phyloP scores from a whole-genome alignment of 2,113 vertebrate genomes.

The Tragulus kanchil region DNA sequence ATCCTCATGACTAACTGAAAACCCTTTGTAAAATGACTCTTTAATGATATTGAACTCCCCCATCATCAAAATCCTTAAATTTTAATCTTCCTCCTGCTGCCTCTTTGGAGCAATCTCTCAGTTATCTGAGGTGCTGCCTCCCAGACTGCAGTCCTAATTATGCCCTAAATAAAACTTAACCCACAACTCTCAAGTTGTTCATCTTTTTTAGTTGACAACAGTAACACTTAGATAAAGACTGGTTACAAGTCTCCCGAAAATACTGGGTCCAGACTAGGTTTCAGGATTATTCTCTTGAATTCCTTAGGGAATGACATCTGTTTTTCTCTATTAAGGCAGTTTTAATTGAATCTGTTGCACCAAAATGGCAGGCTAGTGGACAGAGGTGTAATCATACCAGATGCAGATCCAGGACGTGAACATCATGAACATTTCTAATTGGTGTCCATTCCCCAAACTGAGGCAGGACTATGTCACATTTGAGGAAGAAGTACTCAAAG shows the following conservation, averaged over 20 bases:
- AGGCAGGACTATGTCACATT: background rate
- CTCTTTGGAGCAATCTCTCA: too few relatives aligned
- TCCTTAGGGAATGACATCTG: background rate
- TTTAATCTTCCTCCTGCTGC: too few relatives aligned
- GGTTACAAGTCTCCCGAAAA: background rate
- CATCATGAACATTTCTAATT: background rate
- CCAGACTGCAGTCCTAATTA: too few relatives aligned
- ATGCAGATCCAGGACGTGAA: background rate
- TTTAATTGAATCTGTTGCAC: background rate
- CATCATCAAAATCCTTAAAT: too few relatives aligned
- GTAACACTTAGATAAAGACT: background rate
- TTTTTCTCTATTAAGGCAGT: background rate
- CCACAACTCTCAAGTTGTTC: too few relatives aligned
- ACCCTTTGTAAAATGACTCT: too few relatives aligned
- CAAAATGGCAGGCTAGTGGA: background rate
- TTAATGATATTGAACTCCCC: too few relatives aligned
- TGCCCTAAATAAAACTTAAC: too few relatives aligned
- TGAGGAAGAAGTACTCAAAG: background rate
- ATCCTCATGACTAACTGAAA: too few relatives aligned
- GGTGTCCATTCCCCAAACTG: background rate
- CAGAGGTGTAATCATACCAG: background rate
- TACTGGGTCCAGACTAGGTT: background rate
- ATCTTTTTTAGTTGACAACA: too few relatives aligned
- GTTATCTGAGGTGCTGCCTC: too few relatives aligned
- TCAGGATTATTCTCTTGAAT: background rate